Conservation (phyloP, 2,113 vertebrate species). For the Perccottus glenii region DNA sequence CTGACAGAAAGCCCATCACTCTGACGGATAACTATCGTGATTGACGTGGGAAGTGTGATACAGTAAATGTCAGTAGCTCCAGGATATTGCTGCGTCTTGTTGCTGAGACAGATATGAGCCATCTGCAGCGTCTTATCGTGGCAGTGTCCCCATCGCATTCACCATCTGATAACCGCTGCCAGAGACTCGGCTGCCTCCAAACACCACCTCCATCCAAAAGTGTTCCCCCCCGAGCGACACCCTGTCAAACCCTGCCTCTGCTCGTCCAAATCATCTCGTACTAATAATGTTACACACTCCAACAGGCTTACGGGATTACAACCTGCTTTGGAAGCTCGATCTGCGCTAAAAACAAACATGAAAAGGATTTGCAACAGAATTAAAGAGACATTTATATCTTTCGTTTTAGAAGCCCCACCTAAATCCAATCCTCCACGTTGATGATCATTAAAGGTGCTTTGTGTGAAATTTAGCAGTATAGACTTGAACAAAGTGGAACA, state of each 20-base stretch:
- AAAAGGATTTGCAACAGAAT: constrained; percentile 40
- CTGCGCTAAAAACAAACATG: constrained; percentile 63
- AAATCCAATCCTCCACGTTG: constrained; percentile 22
- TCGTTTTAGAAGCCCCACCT: constrained; percentile 25
- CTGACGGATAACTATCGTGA: constrained; percentile 1
- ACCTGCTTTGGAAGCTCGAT: constrained; percentile 49
- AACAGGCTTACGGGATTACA: constrained; percentile 69
- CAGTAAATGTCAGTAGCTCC: constrained; percentile 41
- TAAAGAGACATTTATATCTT: constrained; percentile 40
- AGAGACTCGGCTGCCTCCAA: constrained; percentile 46
- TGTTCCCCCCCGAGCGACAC: constrained; percentile 41
- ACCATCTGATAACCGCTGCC: constrained; percentile 50
- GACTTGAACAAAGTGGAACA: neutral
- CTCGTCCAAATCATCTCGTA: constrained; percentile 56
- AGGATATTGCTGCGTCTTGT: constrained; percentile 37
- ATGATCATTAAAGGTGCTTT: constrained; percentile 28
- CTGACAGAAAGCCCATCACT: neutral
- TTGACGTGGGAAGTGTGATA: constrained; percentile 42
- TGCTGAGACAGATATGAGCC: constrained; percentile 38
- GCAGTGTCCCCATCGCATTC: constrained; percentile 43
- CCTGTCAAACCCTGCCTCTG: constrained; percentile 56
- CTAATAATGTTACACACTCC: constrained; percentile 66
- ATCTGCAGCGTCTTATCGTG: constrained; percentile 44
- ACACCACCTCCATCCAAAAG: constrained; percentile 53
- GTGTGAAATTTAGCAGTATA: constrained; percentile 2